Conservation (phyloP, 2,797 vertebrate genomes). For the Sitta carolinensis region DNA sequence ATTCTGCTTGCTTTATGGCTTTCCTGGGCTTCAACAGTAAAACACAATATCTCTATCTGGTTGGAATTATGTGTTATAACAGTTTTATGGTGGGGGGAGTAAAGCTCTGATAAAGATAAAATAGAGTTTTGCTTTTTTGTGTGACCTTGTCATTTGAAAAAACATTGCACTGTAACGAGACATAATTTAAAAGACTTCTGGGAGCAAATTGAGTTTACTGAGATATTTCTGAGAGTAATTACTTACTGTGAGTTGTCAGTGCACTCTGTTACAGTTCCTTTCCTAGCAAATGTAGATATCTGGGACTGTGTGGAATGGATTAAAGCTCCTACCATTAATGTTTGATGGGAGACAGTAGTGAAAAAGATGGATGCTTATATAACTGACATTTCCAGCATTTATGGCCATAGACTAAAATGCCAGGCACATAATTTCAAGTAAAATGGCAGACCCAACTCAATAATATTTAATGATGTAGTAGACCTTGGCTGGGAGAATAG, state of each 20-base stretch:
- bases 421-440: conserved; percentile 74
- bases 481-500: conserved; percentile 45
- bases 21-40: conserved; percentile 30
- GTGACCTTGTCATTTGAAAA: conserved; percentile 75
- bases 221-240: conserved; percentile 77
- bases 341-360: conserved; percentile 73
- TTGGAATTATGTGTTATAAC: conserved; percentile 55
- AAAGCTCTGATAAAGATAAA: conserved; percentile 70
- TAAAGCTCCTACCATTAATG: conserved; percentile 69
- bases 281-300: conserved; percentile 65
- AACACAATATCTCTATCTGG: conserved; percentile 43
- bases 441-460: conserved; percentile 77
- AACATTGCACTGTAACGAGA: conserved; percentile 69
- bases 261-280: conserved; percentile 57
- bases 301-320: conserved; percentile 68
- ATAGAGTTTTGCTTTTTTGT: conserved; percentile 64
- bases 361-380: conserved; percentile 76
- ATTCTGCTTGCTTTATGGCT: conserved; percentile 62
- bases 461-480: conserved; percentile 77
- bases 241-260: conserved; percentile 70
- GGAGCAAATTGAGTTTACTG: conserved; percentile 73
- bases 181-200: conserved; percentile 73
- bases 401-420: conserved; percentile 73
- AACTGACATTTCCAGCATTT: conserved; percentile 78
- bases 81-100: conserved; percentile 55